A percentile compares a stretch with the other conserved stretches of the same genome.
phyloP scores from a whole-genome alignment of 2,113 vertebrate genomes.

The Quiscalus mexicanus region DNA sequence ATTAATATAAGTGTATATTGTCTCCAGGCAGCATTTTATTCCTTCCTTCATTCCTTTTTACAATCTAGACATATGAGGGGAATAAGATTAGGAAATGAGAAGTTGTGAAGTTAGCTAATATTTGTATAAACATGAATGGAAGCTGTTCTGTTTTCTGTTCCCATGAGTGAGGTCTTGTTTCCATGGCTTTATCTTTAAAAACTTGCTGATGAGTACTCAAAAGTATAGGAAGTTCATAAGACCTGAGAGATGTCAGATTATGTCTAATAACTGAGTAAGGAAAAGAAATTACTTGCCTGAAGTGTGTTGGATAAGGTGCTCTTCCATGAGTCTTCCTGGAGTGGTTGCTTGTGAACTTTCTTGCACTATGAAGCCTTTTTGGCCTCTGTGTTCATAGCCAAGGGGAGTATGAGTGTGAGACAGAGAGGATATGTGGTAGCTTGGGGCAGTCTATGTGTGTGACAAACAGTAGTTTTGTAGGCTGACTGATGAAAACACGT shows the following conservation, averaged over 20 bases:
- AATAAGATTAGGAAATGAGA: not conserved
- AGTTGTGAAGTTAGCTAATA: not conserved
- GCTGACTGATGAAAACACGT: not conserved
- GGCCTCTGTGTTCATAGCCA: not conserved
- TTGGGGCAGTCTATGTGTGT: not conserved
- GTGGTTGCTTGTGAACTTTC: not conserved
- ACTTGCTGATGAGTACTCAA: not conserved
- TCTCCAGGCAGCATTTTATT: not conserved
- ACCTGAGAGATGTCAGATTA: not conserved
- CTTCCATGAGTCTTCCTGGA: not conserved
- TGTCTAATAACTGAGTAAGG: not conserved
- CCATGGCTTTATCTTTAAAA: not conserved
- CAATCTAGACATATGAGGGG: not conserved
- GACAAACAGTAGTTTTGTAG: not conserved
- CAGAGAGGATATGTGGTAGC: not conserved
- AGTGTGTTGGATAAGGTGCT: not conserved
- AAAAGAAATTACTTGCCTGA: not conserved
- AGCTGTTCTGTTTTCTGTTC: not conserved
- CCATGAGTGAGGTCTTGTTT: not conserved
- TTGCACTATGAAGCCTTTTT: not conserved
- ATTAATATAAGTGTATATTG: not conserved
- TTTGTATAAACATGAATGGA: not conserved
- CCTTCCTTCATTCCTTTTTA: not conserved
- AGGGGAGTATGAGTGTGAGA: not conserved
- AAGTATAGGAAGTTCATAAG: not conserved